Conservation (phyloP, 2,888 invertebrate species). For the Dolomedes plantarius region DNA sequence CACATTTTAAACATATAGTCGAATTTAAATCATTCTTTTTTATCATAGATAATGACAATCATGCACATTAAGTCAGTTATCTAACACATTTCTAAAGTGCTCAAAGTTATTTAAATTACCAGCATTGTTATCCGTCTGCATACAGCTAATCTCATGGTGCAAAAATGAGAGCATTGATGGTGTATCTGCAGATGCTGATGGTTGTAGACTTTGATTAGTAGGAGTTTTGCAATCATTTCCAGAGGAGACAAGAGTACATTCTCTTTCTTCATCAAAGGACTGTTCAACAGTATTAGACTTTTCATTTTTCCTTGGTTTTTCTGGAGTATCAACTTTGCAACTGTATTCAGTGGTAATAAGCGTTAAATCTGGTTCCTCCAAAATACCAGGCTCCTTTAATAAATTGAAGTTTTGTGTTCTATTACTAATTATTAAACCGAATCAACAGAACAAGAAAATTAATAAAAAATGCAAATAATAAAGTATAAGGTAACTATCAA, state of each 20-base stretch:
- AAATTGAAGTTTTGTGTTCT: too few relatives aligned
- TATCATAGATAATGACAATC: too few relatives aligned
- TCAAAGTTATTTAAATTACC: not conserved
- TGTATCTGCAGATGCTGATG: slow-evolving; percentile 12
- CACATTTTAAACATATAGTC: too few relatives aligned
- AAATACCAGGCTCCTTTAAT: slow-evolving; percentile 48
- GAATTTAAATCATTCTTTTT: too few relatives aligned
- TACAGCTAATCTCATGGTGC: slow-evolving; percentile 52
- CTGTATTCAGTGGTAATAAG: slow-evolving; percentile 24
- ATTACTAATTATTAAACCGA: too few relatives aligned
- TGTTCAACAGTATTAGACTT: not conserved
- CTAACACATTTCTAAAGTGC: too few relatives aligned
- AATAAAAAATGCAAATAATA: too few relatives aligned
- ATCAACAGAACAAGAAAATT: too few relatives aligned
- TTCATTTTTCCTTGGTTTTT: not conserved
- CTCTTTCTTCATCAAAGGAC: not conserved
- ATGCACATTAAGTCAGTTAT: too few relatives aligned
- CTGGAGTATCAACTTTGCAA: slow-evolving; percentile 19
- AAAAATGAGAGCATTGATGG: slow-evolving; percentile 59
- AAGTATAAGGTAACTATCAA: too few relatives aligned
- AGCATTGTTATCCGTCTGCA: not conserved
- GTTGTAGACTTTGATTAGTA: not conserved
- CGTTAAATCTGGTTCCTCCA: slow-evolving; percentile 59
- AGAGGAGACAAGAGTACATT: not conserved
- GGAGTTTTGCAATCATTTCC: not conserved